A percentile compares a stretch with the other conserved stretches of the same genome.
These are phyloP conservation scores for Enteromius trimaculatus DNA, from an alignment of 2,797 vertebrate species.

Conservation along the genomic window DNA sequence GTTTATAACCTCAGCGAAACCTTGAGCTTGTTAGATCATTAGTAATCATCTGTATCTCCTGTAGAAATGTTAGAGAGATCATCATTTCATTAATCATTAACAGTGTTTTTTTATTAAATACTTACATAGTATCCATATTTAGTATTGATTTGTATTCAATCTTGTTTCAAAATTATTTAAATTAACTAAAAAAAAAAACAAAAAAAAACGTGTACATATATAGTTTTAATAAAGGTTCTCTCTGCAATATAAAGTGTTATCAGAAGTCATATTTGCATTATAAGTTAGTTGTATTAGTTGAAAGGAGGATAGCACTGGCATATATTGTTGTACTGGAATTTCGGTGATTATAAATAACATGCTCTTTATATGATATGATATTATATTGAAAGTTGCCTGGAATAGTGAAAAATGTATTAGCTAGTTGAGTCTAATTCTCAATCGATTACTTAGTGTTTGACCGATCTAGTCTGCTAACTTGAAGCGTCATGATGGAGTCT, in stretches of 20 bases:
- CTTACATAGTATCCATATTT: not conserved
- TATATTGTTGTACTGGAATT: not conserved
- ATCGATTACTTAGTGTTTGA: constrained; percentile 14
- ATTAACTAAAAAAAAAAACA: not conserved
- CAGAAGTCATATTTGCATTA: not conserved
- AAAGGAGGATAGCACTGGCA: not conserved
- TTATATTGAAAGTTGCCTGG: not conserved
- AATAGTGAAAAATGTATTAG: not conserved
- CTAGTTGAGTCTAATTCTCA: not conserved
- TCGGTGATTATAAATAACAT: not conserved
- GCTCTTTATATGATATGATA: too few relatives aligned
- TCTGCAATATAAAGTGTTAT: not conserved
- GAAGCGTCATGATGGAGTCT: too few relatives aligned
- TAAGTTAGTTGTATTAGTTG: not conserved
- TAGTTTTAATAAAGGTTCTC: not conserved
- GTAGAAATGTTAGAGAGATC: not conserved
- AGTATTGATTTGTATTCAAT: not conserved
- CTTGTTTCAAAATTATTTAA: not conserved
- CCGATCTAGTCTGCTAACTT: not conserved
- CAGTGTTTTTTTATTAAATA: too few relatives aligned
- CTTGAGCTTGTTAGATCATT: not conserved
- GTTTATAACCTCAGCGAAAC: not conserved
- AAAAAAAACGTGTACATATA: too few relatives aligned
- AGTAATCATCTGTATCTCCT: not conserved
- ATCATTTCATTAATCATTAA: not conserved